Evolutionary conservation across 2,797 vertebrate genomes (phyloP), one percentile per base, ranked within the genome.

Genomic region (Cynopterus sphinx): DNA sequence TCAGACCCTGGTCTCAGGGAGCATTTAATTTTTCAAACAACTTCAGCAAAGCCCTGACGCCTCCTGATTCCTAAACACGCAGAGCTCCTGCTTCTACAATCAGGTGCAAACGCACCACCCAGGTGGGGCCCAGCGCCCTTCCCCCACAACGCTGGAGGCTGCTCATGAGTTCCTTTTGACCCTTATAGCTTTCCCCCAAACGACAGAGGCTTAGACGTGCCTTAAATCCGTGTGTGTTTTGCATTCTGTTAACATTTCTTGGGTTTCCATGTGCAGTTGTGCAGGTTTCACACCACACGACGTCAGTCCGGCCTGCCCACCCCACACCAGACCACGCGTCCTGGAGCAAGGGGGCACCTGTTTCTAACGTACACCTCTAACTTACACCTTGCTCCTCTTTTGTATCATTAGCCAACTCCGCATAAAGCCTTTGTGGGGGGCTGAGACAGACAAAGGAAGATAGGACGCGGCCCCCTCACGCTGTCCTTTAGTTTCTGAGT

Each of bases 381-480:
- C 49, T 26, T 43, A 33, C 24, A 41, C 68, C 68, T 28, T 46
- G 65, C 9, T 8, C 3, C 22, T 41, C 16, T 49, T n/a, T 19
- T 31, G 3, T 57, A 26, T 31, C 0, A 0, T 36, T 22, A 21
- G 51, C 21, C 22, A 3, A 26, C n/a, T 51, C 22, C 43, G 41
- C 36, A 0, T 24, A 63, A 11, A 17, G 63, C 41, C 49, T 70
- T 63, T 9, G 2, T 15, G 10, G 78, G 21, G 24, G 10, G 16
- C 61, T 0, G 3, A 70, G 90, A 57, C 22, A 19, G 36, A 39
- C 8, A 2, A 24, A 2, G 39, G 24, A 77, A 33, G 8, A 2
- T 1, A n/a, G 70, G 63, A 39, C 1, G 9, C 0, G 0, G 49
- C 24, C 71, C 5, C 10, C 21, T 19, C 39, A 4, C 3, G 2